Percentiles rank a stretch among this genome's conserved stretches.
These are phyloP conservation scores for Sebastiscus albofasciatus DNA, from an alignment of 2,797 vertebrate genomes.

Conservation along the genomic window DNA sequence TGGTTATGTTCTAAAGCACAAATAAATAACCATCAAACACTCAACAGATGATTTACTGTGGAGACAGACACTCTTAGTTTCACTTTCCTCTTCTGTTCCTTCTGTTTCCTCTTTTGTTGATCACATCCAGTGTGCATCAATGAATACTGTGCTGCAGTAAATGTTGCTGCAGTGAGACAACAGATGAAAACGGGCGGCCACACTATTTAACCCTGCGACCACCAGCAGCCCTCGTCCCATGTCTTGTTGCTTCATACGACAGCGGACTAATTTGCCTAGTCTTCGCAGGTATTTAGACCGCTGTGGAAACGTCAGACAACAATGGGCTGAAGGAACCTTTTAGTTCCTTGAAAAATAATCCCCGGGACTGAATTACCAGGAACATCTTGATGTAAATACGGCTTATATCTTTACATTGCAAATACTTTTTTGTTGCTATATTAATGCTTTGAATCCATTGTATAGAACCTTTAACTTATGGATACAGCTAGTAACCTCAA, in stretches of 20 bases:
- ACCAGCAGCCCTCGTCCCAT: background rate
- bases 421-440: background rate
- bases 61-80: background rate
- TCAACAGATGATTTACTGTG: background rate
- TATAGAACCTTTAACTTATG: background rate
- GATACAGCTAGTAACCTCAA: background rate
- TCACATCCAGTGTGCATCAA: background rate
- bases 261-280: too few relatives aligned
- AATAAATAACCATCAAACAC: background rate
- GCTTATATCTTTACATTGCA: background rate
- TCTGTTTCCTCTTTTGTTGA: background rate
- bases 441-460: background rate
- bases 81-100: background rate
- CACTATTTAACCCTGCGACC: background rate
- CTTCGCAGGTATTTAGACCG: too few relatives aligned
- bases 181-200: background rate
- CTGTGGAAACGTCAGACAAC: too few relatives aligned
- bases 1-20: background rate
- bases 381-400: background rate
- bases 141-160: background rate
- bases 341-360: too few relatives aligned
- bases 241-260: background rate
- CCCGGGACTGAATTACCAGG: background rate
- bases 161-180: background rate
- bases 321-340: background rate